phyloP scores from a whole-genome alignment of 2,113 vertebrate genomes.

The Vireo altiloquus region DNA sequence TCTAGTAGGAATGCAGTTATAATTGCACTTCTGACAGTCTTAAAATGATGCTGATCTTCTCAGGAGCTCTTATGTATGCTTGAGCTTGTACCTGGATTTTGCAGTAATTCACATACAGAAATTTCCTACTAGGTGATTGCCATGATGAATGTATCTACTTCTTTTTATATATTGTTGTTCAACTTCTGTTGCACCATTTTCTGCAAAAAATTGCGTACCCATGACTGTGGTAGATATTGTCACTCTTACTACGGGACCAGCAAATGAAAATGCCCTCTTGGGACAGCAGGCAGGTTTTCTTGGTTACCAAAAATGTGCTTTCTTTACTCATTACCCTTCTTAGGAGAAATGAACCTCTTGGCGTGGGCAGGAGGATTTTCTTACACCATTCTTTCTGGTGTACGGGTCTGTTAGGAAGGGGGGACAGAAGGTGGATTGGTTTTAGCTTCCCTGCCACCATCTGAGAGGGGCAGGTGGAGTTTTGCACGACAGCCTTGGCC shows the following conservation, averaged over 20 bases:
- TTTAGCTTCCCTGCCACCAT: not conserved
- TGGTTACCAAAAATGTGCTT: not conserved
- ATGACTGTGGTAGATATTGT: not conserved
- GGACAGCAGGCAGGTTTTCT: not conserved
- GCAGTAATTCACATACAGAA: not conserved
- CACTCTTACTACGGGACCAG: not conserved
- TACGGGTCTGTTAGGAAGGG: not conserved
- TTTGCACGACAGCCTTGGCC: not conserved
- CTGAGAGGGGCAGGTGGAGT: not conserved
- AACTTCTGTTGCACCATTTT: not conserved
- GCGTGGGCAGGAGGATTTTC: not conserved
- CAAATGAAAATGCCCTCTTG: not conserved
- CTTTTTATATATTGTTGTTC: not conserved
- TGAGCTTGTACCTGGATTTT: not conserved
- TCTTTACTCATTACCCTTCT: not conserved
- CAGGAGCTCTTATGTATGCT: not conserved
- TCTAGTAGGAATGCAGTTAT: not conserved
- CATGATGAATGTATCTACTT: not conserved
- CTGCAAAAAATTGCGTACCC: no score
- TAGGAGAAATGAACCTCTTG: not conserved
- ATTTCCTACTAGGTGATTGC: not conserved
- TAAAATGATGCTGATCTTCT: not conserved
- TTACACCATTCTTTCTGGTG: fast-evolving
- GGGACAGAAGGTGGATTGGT: not conserved
- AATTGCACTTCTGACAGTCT: not conserved